phyloP scores from a whole-genome alignment of 2,888 invertebrate genomes.

The Lepidocyrtinus sp. region DNA sequence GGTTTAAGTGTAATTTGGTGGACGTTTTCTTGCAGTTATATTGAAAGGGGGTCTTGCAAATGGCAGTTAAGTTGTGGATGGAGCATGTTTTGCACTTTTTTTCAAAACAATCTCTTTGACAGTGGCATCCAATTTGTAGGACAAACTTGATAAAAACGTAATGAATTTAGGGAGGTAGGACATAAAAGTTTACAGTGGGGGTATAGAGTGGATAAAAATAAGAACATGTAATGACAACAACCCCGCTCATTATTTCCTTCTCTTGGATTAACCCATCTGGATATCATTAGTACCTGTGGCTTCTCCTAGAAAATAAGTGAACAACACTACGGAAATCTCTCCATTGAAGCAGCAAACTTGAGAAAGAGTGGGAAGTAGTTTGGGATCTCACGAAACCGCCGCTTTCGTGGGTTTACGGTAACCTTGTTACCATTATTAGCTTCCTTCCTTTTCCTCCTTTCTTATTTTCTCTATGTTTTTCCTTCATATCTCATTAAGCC shows the following conservation, averaged over 20 bases:
- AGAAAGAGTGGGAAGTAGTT: too few relatives aligned
- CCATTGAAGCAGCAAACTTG: too few relatives aligned
- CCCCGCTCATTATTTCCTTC: slow-evolving; percentile 35
- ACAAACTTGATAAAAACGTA: not conserved
- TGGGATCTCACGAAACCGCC: too few relatives aligned
- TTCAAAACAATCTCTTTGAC: too few relatives aligned
- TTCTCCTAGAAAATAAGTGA: slow-evolving; percentile 44
- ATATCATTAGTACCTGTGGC: slow-evolving; percentile 59
- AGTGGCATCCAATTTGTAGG: not conserved
- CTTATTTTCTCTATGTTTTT: slow-evolving; percentile 3
- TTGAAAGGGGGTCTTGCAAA: too few relatives aligned
- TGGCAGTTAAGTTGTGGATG: too few relatives aligned
- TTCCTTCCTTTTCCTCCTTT: slow-evolving; percentile 12
- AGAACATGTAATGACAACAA: slow-evolving; percentile 31
- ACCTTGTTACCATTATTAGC: slow-evolving; percentile 13
- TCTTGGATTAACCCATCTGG: slow-evolving; percentile 35
- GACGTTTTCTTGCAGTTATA: too few relatives aligned
- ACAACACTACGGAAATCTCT: slow-evolving; percentile 28
- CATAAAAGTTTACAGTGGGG: not conserved
- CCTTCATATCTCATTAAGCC: slow-evolving; percentile 50
- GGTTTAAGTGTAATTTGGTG: too few relatives aligned
- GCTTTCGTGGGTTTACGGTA: not conserved
- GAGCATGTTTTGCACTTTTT: too few relatives aligned
- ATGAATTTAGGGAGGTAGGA: not conserved
- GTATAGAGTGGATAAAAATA: slow-evolving; percentile 39